These are phyloP conservation scores for Rhinoderma darwinii DNA, from an alignment of 2,113 vertebrate genomes.

Conservation along the genomic window DNA sequence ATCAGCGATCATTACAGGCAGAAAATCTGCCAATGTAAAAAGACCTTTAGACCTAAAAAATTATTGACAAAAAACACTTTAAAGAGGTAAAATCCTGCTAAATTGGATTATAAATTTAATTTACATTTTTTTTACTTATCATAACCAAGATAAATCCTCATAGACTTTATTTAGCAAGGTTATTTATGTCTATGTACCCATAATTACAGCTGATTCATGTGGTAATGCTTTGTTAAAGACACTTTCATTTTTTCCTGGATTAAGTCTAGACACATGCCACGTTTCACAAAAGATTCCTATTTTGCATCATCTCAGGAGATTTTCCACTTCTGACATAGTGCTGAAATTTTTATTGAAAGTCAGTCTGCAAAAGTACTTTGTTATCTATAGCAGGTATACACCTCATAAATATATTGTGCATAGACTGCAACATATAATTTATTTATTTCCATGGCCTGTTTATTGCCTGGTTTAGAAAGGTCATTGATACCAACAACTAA, in stretches of 20 bases:
- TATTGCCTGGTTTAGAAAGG: neutral
- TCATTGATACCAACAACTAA: neutral
- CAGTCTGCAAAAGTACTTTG: slow-evolving; percentile 39
- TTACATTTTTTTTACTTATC: slow-evolving; percentile 35
- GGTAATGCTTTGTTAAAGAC: slow-evolving; percentile 45
- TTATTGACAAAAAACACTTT: neutral
- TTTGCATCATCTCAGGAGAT: slow-evolving; percentile 13
- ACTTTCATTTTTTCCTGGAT: slow-evolving; percentile 29
- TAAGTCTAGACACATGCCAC: slow-evolving; percentile 43
- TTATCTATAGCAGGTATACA: slow-evolving; percentile 1
- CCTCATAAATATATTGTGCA: neutral
- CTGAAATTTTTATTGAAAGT: slow-evolving; percentile 44
- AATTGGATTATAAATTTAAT: no score
- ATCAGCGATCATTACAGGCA: no score
- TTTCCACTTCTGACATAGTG: slow-evolving; percentile 50
- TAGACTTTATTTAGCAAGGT: slow-evolving; percentile 42
- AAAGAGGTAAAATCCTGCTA: slow-evolving; percentile 34
- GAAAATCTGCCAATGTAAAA: no score
- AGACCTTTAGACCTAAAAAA: no score
- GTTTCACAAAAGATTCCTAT: slow-evolving; percentile 50
- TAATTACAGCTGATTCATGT: slow-evolving; percentile 56
- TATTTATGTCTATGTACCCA: slow-evolving; percentile 26
- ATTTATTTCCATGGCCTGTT: neutral
- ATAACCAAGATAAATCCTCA: slow-evolving; percentile 24
- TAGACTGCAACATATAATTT: neutral